Base-by-base conservation (phyloP, 2,797 vertebrate species). In the Sebastes flavidus region DNA sequence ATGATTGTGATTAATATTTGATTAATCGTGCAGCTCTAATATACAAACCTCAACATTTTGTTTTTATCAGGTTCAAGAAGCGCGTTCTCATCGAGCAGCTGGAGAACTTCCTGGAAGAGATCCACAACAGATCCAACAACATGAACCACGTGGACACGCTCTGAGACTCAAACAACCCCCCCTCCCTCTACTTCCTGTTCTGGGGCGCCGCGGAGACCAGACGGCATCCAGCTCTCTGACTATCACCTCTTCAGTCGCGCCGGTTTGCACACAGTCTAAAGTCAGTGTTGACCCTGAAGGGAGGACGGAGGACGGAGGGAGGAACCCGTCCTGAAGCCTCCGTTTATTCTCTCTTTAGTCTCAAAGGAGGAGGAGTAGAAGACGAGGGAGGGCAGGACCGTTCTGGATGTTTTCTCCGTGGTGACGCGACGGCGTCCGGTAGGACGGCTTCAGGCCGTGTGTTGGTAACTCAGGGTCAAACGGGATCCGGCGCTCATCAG, bases 21-120 rank as follows among this genome's bases (percentile, higher is more conserved):
- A 34, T 4, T 22, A 25, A 16, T 34, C 32, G 32, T 34, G 32
- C 32, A 34, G 32, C 32, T 34, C 32, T 34, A 67, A 4, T 16
- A 12, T 34, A 36, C 27, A 49, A 76, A 58, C 4, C 5, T 0
- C 32, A 65, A 72, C 27, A 3, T 30, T 36, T 10, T 52, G 1
- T 16, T 27, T 27, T 27, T n/a, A 71, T 77, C 92, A 99, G 98
- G 94, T 99, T 99, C 95, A 99, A 99, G 94, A 99, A 98, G 89
- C 94, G 97, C 36, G 97, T 99, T 95, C 95, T 99, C 87, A 98
- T 99, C 78, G 98, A 99, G 95, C 97, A 99, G 86, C 96, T 99
- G 84, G 97, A 99, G 91, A 97, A 95, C 92, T 97, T 99, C 92
- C 94, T 99, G 74, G 97, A 99, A 85, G 98, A 99, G 94, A 97